Base-by-base conservation (phyloP, 2,797 vertebrate species). In the Chromobotia macracanthus region DNA sequence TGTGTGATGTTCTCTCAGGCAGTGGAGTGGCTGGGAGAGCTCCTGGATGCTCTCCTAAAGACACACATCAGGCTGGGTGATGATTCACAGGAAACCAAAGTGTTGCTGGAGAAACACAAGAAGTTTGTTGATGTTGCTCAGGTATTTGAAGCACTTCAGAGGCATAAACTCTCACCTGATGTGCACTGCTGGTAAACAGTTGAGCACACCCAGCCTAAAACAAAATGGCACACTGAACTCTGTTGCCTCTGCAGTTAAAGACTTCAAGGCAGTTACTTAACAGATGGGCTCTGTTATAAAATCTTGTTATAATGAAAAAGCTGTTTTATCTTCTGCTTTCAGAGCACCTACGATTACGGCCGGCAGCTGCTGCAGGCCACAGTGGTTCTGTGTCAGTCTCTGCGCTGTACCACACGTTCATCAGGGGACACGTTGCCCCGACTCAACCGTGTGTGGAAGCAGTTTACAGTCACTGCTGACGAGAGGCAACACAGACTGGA, bases 41-140 rank as follows among this genome's bases (percentile, higher is more conserved):
- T 99, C 76, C 81, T 99, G 87, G 98, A 99, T 72, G 98, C 98
- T 51, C 90, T 99, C 60, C 88, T 99, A 80, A 99, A 98, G 91
- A 99, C 97, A 23, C 98, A 99, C 12, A 92, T 96, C 80, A 90
- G 96, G 77, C 60, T 99, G 77, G 98, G 98, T 0, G 97, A 99
- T 18, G 96, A 99, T 80, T 86, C 93, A 75, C 97, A 97, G 90
- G 97, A 99, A 93, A 96, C 96, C 15, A 96, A 95, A 92, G 94
- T 95, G 87, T 93, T 99, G 87, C 85, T 98, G 92, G 98, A 99
- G 93, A 99, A 99, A 88, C 97, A 99, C 90, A 93, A 94, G 87
- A 99, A 99, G 89, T 99, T 99, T 91, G 96, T 99, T 87, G 98
- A 99, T 80, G 98, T 99, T 13, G 98, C 97, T 85, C 97, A 99